A percentile compares a stretch with the other conserved stretches of the same genome.
Conservation (phyloP, 2,113 vertebrate species). For the Mobula birostris region DNA sequence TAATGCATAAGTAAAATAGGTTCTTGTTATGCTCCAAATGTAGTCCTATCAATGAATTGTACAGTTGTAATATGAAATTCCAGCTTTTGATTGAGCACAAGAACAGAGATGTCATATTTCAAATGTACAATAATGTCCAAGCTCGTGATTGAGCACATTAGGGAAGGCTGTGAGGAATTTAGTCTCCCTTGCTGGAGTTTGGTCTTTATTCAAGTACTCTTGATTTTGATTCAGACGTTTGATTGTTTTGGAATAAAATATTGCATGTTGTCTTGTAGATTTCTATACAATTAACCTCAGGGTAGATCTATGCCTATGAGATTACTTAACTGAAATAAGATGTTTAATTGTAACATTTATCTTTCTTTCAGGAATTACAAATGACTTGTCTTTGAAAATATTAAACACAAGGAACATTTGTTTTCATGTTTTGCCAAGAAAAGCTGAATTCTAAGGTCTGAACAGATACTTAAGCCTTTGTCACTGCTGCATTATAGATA, state of each 20-base stretch:
- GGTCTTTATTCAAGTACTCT: neutral
- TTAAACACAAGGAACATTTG: conserved; percentile 78
- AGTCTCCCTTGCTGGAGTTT: neutral
- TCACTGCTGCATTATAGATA: neutral
- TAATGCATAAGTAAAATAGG: no score
- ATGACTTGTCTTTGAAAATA: conserved; percentile 67
- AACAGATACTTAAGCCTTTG: neutral
- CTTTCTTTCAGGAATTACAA: conserved; percentile 68
- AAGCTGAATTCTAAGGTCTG: conserved; percentile 57
- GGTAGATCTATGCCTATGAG: neutral
- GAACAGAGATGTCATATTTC: no score
- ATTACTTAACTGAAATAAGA: neutral
- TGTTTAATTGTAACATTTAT: neutral
- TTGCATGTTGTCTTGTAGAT: neutral
- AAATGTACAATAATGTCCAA: no score
- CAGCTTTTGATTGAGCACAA: no score
- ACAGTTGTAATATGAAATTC: no score
- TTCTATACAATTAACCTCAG: neutral
- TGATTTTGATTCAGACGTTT: neutral
- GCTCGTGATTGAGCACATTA: neutral
- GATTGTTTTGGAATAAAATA: neutral
- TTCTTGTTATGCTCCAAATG: no score
- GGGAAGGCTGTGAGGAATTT: neutral
- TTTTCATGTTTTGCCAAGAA: conserved; percentile 71
- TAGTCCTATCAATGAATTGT: no score